Base-by-base conservation (phyloP, 2,113 vertebrate genomes). In the Aegotheles bennettii region DNA sequence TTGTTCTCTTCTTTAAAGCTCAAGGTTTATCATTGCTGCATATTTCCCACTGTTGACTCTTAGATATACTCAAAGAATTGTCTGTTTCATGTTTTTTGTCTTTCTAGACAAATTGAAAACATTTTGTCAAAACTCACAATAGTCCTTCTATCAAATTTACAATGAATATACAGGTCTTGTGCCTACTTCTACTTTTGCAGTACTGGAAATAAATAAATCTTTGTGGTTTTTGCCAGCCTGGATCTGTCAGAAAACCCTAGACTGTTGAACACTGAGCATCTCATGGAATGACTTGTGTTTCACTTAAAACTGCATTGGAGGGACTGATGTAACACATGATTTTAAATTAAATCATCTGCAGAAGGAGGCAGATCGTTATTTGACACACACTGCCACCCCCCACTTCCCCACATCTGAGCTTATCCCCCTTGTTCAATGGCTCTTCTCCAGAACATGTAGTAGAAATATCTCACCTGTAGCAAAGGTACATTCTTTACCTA, bases 391-490 rank as follows among this genome's bases (percentile, higher is more conserved):
- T 23, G 7, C 11, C 8, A 35, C 7, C 2, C 11, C 8, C 8
- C 25, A n/a, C n/a, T n/a, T n/a, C n/a, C n/a, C 3, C 15, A 40
- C 10, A 1, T 3, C 3, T 8, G 7, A 19, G 9, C 7, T 83
- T 28, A 28, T 20, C 8, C 8, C 2, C 4, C 54, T 54, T 75
- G 18, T 13, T 20, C 13, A 60, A 12, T 21, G 11, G 10, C 6
- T 82, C 65, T 42, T 78, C 19, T 42, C 31, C 43, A 69, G n/a
- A 48, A 15, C 28, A 48, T 1, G 4, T 2, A 59, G 38, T 10
- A 78, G 43, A 68, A 89, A 33, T 17, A 26, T 48, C 28, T 74
- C 28, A 35, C 4, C 14, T 35, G 3, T 8, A 38, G 36, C 36
- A 63, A 35, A 67, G 26, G 11, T 47, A 14, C 14, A 33, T 31